These are phyloP conservation scores for Nautilus pompilius DNA, from an alignment of 1,140 invertebrate genomes.

Conservation along the genomic window DNA sequence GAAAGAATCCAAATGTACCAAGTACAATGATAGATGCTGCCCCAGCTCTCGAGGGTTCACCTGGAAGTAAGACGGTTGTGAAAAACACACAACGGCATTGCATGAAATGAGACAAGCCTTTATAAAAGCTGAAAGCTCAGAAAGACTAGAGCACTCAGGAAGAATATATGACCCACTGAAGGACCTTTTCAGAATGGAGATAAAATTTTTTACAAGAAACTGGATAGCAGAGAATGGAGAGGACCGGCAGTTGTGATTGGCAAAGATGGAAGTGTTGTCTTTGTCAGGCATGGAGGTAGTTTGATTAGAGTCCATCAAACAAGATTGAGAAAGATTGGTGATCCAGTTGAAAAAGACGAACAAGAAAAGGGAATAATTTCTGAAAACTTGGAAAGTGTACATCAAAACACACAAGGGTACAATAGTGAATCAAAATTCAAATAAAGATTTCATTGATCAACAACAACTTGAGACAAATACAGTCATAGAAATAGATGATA, in stretches of 20 bases:
- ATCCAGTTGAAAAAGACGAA: too few relatives aligned
- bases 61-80: conserved; percentile 5
- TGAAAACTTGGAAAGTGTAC: too few relatives aligned
- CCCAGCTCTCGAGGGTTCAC: conserved; percentile 12
- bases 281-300: conserved; percentile 19
- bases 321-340: too few relatives aligned
- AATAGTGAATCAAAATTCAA: too few relatives aligned
- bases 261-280: conserved; percentile 16
- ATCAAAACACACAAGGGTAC: too few relatives aligned
- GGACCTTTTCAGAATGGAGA: conserved; percentile 11
- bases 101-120: conserved; percentile 13
- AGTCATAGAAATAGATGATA: too few relatives aligned
- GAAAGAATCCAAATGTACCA: conserved; percentile 15
- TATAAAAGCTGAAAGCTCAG: conserved; percentile 18
- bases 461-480: too few relatives aligned
- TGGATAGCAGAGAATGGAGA: conserved; percentile 17
- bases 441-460: too few relatives aligned
- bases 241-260: conserved; percentile 21
- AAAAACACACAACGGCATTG: conserved; percentile 7
- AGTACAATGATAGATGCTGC: conserved; percentile 7
- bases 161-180: conserved; percentile 8
- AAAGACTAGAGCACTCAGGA: conserved; percentile 17
- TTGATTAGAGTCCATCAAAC: conserved; percentile 16
- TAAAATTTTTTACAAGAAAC: conserved; percentile 16
- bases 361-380: too few relatives aligned